These are phyloP conservation scores for Aurelia coerulea DNA, from an alignment of 30 jellyfish, hydroid and myxozoan genomes.

Conservation along the genomic window DNA sequence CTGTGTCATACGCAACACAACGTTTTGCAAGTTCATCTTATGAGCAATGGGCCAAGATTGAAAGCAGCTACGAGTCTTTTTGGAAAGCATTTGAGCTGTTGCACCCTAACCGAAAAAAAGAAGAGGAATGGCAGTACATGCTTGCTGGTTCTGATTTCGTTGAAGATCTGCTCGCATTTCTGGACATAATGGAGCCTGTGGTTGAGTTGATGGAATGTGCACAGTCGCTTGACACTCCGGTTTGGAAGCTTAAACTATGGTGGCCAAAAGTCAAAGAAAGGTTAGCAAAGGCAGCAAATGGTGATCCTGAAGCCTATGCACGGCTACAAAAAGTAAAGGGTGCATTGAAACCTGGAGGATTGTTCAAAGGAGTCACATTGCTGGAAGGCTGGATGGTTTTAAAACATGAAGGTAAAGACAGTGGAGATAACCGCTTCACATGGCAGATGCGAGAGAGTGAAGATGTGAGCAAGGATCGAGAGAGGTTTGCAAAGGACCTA, in stretches of 20 bases:
- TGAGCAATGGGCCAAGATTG: conserved; percentile 62
- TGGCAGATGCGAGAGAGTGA: conserved; percentile 34
- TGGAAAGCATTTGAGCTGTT: conserved; percentile 41
- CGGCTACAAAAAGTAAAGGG: conserved; percentile 28
- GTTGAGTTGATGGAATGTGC: conserved; percentile 46
- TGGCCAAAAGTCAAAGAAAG: conserved; percentile 30
- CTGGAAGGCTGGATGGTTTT: conserved; percentile 46
- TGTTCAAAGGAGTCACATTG: conserved; percentile 42
- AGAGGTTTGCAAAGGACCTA: conserved; percentile 23
- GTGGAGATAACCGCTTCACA: conserved; percentile 20
- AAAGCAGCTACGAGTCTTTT: conserved; percentile 37
- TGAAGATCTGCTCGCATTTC: conserved; percentile 22
- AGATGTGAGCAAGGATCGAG: conserved; percentile 24
- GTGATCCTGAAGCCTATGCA: conserved; percentile 53
- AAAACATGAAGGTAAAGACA: conserved; percentile 15
- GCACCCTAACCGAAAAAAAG: conserved; percentile 49
- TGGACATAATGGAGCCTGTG: conserved; percentile 68
- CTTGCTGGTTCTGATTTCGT: conserved; percentile 64
- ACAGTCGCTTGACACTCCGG: conserved; percentile 38
- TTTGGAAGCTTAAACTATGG: conserved; percentile 53
- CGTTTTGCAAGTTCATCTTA: conserved; percentile 60
- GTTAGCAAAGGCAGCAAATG: conserved; percentile 38
- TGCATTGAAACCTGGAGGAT: conserved; percentile 34
- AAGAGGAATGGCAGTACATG: conserved; percentile 68
- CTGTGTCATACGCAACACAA: conserved; percentile 54